Base-by-base conservation (phyloP, 2,888 invertebrate species). In the Macrosoma leucophasiata region DNA sequence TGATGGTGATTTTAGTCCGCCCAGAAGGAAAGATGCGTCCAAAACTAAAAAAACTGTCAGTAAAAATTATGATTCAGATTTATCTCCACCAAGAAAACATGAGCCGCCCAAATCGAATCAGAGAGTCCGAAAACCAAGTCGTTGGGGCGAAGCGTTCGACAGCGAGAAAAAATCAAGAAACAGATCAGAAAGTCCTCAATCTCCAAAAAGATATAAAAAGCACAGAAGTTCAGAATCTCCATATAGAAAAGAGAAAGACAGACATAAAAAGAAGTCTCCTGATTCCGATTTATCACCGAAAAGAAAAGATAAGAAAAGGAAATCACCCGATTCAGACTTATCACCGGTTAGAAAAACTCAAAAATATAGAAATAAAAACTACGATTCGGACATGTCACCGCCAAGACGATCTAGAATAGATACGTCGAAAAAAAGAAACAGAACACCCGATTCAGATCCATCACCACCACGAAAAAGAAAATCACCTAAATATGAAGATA, bases 1-100 rank as follows among this genome's bases (percentile, higher is more conserved):
- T 41, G 76, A 75, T 20, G 74, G 69, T 55, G 78, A 85, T 46
- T 47, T 64, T 24, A 82, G 79, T 38, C 81, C 77, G 9, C 73
- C 70, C 0, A 67, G 71, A 46, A 65, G 44, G 28, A 36, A 45
- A 51, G 41, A 34, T 27, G 24, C 19, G 13, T 33, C 28, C 21
- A 26, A 26, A 15, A 33, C 50, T 25, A 48, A 41, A 29, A 41
- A 35, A 32, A 33, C 36, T 9, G 24, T 43, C 1, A 33, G 35
- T 12, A 55, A 35, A 33, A 46, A 51, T 20, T 33, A 47, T 39
- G 52, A 61, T 13, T 15, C 26, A 15, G 26, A 26, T 9, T 2
- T 13, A 15, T 26, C 26, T 14, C 54, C 54, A 10, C 54, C 58
- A 2, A 58, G 66, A 37, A 67, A 55, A 40, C 44, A 44, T 24